Conservation (phyloP, 2,113 vertebrate species). For the Notiomystis cincta region DNA sequence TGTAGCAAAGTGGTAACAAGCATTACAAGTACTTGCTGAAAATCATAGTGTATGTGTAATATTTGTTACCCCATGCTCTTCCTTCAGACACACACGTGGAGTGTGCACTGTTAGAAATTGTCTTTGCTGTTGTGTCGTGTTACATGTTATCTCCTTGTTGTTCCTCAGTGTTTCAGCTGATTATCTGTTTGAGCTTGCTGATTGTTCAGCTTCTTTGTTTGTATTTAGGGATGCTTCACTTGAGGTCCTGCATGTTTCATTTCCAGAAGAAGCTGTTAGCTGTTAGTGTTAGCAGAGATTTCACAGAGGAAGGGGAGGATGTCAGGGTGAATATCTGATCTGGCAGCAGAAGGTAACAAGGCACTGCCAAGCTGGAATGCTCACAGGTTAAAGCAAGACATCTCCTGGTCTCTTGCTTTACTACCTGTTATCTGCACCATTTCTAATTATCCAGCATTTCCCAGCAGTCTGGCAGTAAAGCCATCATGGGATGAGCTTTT, state of each 20-base stretch:
- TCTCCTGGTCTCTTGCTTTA: background rate
- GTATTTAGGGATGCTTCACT: constrained; percentile 40
- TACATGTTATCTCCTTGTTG: constrained; percentile 25
- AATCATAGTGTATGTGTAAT: background rate
- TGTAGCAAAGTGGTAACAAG: background rate
- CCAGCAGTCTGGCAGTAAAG: background rate
- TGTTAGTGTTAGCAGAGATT: background rate
- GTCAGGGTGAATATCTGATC: background rate
- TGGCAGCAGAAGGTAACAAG: background rate
- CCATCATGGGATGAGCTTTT: background rate
- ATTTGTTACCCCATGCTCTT: background rate
- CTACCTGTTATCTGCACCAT: background rate
- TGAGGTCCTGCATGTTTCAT: constrained; percentile 11
- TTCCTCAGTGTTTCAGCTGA: constrained; percentile 12
- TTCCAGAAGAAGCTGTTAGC: background rate
- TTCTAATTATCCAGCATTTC: background rate
- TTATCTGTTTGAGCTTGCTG: constrained; percentile 37
- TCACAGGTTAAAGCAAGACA: background rate
- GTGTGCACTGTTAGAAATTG: background rate
- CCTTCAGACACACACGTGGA: background rate
- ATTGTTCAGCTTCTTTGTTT: constrained; percentile 49
- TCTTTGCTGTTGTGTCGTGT: constrained; percentile 29
- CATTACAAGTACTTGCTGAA: background rate
- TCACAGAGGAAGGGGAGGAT: background rate
- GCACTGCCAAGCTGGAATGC: rapidly evolving